Evolutionary conservation across 1,140 invertebrate genomes (phyloP), one percentile per base, ranked within the genome.

Genomic region (Polypedilum pembai): DNA sequence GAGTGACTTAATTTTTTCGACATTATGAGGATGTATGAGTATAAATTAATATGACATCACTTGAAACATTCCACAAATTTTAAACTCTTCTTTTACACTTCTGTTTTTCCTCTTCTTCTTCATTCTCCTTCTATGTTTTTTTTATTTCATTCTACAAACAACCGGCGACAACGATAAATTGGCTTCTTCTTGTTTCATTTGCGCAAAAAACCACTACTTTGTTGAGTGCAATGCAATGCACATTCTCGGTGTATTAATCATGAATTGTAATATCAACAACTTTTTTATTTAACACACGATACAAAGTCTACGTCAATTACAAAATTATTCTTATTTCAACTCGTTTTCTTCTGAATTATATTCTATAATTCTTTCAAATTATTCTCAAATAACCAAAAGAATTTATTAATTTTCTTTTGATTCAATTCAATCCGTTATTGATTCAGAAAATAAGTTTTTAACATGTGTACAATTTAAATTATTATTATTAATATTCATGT

Each of bases 91-190:
- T 56, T n/a, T 56, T 15, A 56, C 45, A 8, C 45, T 56, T 56
- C 45, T 56, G 45, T 56, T 56, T 56, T 56, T 56, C 45, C n/a
- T 56, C 45, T 56, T 56, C 45, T 56, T 56, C n/a, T 56, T 56
- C 45, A 56, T 33, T 56, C n/a, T 56, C 45, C 15, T 56, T 56
- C 45, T 56, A 3, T 5, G 24, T 33, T 33, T 33, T 33, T 33
- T 33, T 56, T 45, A 12, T 45, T 56, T 56, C 45, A 12, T 56
- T 56, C 10, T n/a, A 56, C 24, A 33, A 33, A 33, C 24, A 33
- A 33, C 24, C 24, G 24, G 24, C 24, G 24, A 33, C 24, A 3
- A 5, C 24, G 24, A 33, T 33, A 33, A 33, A 5, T 33, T 33
- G 24, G 5, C 24, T 33, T 33, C 1, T 33, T 33, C 5, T 33